Percentiles rank a stretch among this genome's conserved stretches.
Conservation (phyloP, 2,113 vertebrate species). For the Oreocharis arfaki region DNA sequence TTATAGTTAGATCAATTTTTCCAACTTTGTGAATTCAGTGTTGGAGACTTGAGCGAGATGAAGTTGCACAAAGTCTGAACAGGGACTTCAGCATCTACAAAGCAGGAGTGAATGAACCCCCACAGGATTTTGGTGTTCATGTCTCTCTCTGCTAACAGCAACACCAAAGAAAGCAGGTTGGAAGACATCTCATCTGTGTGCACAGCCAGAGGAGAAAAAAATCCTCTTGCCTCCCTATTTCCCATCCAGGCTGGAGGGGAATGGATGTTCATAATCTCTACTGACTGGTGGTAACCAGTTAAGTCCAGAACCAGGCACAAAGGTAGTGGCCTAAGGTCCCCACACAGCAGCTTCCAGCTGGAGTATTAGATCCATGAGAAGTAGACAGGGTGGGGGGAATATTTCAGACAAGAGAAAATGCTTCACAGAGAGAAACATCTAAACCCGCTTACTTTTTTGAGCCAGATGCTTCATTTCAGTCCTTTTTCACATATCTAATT, state of each 20-base stretch:
- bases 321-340: not conserved
- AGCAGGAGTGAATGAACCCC: not conserved
- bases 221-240: not conserved
- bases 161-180: not conserved
- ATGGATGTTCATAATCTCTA: not conserved
- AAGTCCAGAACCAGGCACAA: not conserved
- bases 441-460: not conserved
- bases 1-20: not conserved
- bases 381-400: fast-evolving
- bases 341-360: not conserved
- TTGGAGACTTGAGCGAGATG: not conserved
- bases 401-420: not conserved
- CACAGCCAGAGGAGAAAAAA: not conserved
- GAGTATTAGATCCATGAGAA: not conserved
- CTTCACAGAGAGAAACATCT: not conserved
- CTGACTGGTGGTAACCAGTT: not conserved
- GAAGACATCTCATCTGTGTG: not conserved
- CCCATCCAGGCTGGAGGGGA: not conserved
- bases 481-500: not conserved
- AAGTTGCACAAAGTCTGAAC: not conserved
- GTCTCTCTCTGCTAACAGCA: not conserved
- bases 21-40: not conserved
- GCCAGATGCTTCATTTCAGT: not conserved
- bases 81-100: not conserved
- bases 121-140: not conserved